phyloP scores from a whole-genome alignment of 2,888 invertebrate species.

The Seira musarum region DNA sequence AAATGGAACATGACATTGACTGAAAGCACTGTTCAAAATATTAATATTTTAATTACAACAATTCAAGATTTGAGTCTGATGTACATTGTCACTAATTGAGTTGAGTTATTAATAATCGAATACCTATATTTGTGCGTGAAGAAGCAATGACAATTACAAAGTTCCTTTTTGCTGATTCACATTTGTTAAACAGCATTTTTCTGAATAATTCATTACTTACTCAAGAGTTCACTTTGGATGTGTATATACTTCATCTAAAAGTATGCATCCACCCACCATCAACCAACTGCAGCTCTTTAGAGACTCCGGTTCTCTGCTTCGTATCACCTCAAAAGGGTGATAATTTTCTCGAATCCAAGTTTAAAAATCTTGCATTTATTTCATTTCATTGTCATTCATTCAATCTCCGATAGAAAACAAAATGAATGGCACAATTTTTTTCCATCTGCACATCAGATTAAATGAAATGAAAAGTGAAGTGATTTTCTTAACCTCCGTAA shows the following conservation, averaged over 20 bases:
- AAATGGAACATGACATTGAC: conserved; percentile 10
- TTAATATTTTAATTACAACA: too few relatives aligned
- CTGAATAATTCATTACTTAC: conserved; percentile 3
- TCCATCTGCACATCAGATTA: too few relatives aligned
- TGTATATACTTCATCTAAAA: too few relatives aligned
- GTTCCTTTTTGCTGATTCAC: conserved; percentile 18
- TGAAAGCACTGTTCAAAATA: too few relatives aligned
- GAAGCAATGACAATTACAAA: background rate
- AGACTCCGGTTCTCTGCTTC: conserved; percentile 7
- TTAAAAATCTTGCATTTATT: background rate
- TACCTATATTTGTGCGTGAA: conserved; percentile 3
- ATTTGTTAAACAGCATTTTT: background rate
- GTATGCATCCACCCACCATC: background rate
- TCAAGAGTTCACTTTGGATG: background rate
- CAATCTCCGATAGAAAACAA: too few relatives aligned
- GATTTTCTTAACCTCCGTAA: background rate
- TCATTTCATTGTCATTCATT: background rate
- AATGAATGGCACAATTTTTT: background rate
- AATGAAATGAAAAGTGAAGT: background rate
- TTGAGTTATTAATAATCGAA: background rate
- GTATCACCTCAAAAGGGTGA: background rate
- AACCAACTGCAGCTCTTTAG: background rate
- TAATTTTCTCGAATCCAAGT: background rate
- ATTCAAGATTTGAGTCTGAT: background rate
- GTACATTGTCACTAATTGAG: background rate